Evolutionary conservation across 23 tunicate genomes (phyloP), one percentile per base, ranked within the genome.

Genomic region (Styela plicata): DNA sequence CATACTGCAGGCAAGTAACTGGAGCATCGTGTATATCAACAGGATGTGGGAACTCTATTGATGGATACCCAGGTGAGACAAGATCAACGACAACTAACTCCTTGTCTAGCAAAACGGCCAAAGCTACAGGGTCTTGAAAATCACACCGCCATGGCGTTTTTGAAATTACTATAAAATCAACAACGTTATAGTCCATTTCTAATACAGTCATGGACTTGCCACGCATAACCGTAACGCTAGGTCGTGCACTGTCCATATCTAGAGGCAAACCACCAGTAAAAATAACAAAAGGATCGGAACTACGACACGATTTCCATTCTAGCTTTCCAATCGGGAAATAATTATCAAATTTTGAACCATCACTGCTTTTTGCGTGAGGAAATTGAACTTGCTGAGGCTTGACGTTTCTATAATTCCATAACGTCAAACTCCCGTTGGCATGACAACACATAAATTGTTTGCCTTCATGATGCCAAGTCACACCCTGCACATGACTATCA

Each of bases 11-110:
- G 31, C 93, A 88, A 2, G 94, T 94, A 16, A 94, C 98, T 31
- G 98, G 93, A 33, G 98, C 88, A 33, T 77, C 85, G 70, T 94
- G 98, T 34, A 88, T 82, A 82, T 94, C 90, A 83, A 94, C 66
- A 0, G 84, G 86, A 81, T 88, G 89, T 31, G 82, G 89, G 30
- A 67, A 44, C 61, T 84, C 89, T 0, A 94, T 69, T n/a, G 71
- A 65, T 22, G 93, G 93, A 36, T 83, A 94, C 33, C 98, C 93
- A 2, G 88, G 86, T 10, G 90, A 34, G 25, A 80, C 86, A 24
- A 94, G 80, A 78, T 94, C 98, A 24, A 94, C 79, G 0, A 82
- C 92, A 44, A 94, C 87, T 74, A 88, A 61, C 31, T 94, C 94
- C 29, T 82, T 62, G 23, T 94, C 92, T 10, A 91, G 82, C 22